Conservation (phyloP, 2,797 vertebrate genomes). For the Discoglossus pictus region DNA sequence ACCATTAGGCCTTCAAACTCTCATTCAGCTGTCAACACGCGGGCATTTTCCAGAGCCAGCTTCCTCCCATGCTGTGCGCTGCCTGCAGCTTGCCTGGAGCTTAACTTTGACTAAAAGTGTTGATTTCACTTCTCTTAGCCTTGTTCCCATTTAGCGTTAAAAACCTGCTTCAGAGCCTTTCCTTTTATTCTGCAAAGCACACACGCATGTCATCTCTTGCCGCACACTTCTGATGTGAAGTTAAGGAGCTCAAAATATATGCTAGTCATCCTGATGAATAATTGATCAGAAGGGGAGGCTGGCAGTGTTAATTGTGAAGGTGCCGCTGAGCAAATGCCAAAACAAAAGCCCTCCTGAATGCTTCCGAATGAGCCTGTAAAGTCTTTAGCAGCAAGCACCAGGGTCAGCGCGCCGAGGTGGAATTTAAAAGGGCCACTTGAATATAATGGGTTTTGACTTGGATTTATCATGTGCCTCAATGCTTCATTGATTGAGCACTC, state of each 20-base stretch:
- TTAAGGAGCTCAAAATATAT: conserved; percentile 70
- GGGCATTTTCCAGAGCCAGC: conserved; percentile 86
- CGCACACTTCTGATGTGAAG: conserved; percentile 65
- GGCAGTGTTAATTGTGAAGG: conserved; percentile 70
- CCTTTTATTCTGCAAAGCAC: conserved; percentile 73
- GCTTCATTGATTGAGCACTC: conserved; percentile 91
- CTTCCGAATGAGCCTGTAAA: conserved; percentile 69
- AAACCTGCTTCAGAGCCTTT: conserved; percentile 75
- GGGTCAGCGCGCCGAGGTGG: conserved; percentile 81
- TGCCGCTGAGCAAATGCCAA: conserved; percentile 63
- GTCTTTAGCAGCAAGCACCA: conserved; percentile 76
- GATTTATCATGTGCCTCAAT: conserved; percentile 86
- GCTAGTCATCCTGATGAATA: conserved; percentile 68
- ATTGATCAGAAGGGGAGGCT: conserved; percentile 70
- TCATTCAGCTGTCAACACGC: conserved; percentile 87
- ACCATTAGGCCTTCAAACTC: conserved; percentile 82
- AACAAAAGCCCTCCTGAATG: conserved; percentile 67
- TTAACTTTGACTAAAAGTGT: conserved; percentile 91
- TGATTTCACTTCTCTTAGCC: conserved; percentile 88
- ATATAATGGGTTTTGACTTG: conserved; percentile 94
- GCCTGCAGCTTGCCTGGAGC: conserved; percentile 93
- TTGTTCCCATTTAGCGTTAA: conserved; percentile 87
- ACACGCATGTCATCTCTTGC: conserved; percentile 64
- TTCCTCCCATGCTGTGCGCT: conserved; percentile 82
- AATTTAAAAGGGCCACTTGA: conserved; percentile 86